Conservation (phyloP, 2,797 vertebrate genomes). For the Neoniphon sammara region DNA sequence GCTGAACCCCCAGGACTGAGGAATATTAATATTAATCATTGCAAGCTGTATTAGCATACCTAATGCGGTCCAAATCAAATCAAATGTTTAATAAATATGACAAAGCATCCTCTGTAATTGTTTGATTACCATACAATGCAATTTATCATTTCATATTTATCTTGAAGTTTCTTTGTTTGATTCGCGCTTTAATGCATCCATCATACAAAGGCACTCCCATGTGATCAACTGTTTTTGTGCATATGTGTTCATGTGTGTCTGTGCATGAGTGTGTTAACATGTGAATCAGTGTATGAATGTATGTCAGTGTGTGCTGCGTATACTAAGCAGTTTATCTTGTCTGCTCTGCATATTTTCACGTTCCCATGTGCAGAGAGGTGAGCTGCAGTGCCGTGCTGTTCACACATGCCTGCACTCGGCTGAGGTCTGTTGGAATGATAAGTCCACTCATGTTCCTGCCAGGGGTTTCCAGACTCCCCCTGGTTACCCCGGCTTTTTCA, state of each 20-base stretch:
- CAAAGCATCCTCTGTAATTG: neutral
- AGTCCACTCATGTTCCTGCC: conserved; percentile 28
- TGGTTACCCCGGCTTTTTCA: neutral
- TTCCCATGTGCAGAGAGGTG: conserved; percentile 33
- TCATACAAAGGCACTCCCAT: neutral
- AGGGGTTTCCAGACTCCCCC: conserved; percentile 38
- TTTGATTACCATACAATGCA: neutral
- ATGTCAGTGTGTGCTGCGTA: conserved; percentile 63
- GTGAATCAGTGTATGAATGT: conserved; percentile 67
- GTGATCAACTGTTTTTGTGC: conserved; percentile 9
- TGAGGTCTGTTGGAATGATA: conserved; percentile 47
- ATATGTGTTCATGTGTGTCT: conserved; percentile 10
- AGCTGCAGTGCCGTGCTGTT: conserved; percentile 17
- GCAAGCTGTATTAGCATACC: conserved; percentile 45
- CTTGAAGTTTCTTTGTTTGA: conserved; percentile 20
- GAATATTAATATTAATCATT: conserved; percentile 62
- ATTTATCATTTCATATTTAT: conserved; percentile 18
- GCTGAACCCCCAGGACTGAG: conserved; percentile 43
- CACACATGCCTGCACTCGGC: conserved; percentile 9
- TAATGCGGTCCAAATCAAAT: conserved; percentile 35
- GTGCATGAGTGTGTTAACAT: conserved; percentile 47
- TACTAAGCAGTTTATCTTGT: conserved; percentile 65
- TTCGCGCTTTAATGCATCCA: neutral
- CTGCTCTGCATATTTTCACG: conserved; percentile 39
- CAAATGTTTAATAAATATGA: conserved; percentile 24